Conservation (phyloP, 2,888 invertebrate genomes). For the Argynnis bischoffii region DNA sequence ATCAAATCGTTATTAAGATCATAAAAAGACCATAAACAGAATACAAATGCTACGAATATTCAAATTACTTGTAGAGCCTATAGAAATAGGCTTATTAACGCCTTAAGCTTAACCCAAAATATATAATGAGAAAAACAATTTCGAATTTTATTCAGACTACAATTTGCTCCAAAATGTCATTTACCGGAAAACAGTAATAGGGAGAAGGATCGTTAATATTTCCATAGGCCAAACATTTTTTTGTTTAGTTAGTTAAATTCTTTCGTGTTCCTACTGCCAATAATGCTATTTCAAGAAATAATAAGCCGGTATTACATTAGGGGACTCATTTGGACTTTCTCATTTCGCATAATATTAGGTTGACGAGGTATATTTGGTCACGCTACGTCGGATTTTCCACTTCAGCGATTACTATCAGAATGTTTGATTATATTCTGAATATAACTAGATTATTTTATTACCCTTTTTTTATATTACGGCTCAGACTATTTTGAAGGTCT, state of each 20-base stretch:
- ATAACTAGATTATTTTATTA: constrained; percentile 31
- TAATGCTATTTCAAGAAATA: constrained; percentile 53
- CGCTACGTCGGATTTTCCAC: constrained; percentile 53
- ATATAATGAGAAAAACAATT: constrained; percentile 14
- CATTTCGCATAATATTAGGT: constrained; percentile 61
- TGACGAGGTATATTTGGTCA: constrained; percentile 57
- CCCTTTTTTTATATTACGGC: constrained; percentile 9
- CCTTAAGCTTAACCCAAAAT: neutral
- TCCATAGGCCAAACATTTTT: constrained; percentile 34
- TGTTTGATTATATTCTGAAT: constrained; percentile 40
- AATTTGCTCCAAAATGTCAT: constrained; percentile 18
- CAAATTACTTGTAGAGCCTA: neutral
- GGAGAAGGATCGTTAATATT: constrained; percentile 24
- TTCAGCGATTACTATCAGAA: constrained; percentile 46
- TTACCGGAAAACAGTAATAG: constrained; percentile 27
- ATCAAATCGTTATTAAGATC: too few relatives aligned
- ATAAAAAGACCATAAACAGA: too few relatives aligned
- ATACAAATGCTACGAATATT: neutral
- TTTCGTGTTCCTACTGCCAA: constrained; percentile 46
- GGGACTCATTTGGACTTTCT: constrained; percentile 58
- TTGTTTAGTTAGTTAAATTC: constrained; percentile 42
- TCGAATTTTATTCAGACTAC: neutral
- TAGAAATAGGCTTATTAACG: too few relatives aligned
- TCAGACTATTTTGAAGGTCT: too few relatives aligned
- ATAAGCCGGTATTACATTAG: constrained; percentile 53